Evolutionary conservation across 1,140 invertebrate genomes (phyloP), one percentile per base, ranked within the genome.

Genomic region (Temnothorax nylanderi): DNA sequence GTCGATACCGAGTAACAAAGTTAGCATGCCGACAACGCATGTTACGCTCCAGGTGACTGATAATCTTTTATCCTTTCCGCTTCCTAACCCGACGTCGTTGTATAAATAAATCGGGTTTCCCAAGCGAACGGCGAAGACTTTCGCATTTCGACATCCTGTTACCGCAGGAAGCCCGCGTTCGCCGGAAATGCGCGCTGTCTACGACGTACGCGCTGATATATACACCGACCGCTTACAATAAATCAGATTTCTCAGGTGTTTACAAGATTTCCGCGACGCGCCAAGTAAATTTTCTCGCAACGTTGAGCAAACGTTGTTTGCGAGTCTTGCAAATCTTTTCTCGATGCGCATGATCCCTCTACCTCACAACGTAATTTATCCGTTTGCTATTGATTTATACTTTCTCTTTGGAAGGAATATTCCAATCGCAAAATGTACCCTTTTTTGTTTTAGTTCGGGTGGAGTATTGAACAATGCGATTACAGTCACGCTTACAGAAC

Each of bases 11-110:
- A 56, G 21, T 69, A 85, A 88, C 47, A 85, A 88, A 78, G 77
- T 89, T 87, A 88, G 60, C 87, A 65, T 86, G n/a, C 51, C 58
- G 88, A 77, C 75, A 69, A 84, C 58, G 60, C 64, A 37, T 85
- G 56, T 85, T 75, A 85, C 86, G 72, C 32, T 49, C 51, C 67
- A 69, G 32, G 60, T 89, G 78, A 88, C 86, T 87, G 80, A 89
- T 89, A 85, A 88, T 87, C 74, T 77, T 82, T 54, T 37, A 77
- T n/a, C 47, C 58, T 44, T 62, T 21, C 47, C 16, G 34, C 65
- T 51, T 34, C 26, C 21, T 4, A 47, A 5, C 6, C 60, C 21
- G 16, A 18, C 58, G 54, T 80, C 26, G 41, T 75, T 76, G 58
- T 84, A 47, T 60, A 84, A 81, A 81, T 81, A 81, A 81, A 81